phyloP scores from a whole-genome alignment of 2,888 invertebrate genomes.

The Thymelicus acteon region DNA sequence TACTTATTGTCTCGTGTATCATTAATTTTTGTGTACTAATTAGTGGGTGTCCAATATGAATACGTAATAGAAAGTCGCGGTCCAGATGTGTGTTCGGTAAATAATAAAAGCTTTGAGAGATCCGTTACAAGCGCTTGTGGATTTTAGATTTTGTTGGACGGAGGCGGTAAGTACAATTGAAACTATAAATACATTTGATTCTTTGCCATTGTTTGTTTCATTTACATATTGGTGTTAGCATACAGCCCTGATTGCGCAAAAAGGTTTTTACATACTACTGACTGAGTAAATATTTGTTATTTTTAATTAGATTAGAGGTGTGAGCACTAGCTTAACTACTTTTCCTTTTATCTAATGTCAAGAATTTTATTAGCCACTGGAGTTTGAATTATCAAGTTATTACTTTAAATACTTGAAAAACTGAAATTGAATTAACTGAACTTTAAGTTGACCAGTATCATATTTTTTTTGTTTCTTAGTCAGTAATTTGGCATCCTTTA shows the following conservation, averaged over 20 bases:
- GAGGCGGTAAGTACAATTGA: conserved; percentile 65
- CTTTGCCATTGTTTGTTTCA: conserved; percentile 32
- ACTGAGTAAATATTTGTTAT: conserved; percentile 7
- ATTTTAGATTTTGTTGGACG: conserved; percentile 71
- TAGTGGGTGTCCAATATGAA: conserved; percentile 82
- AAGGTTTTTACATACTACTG: conserved; percentile 20
- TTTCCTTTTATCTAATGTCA: too few species aligned
- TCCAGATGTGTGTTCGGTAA: conserved; percentile 80
- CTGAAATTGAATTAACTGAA: too few species aligned
- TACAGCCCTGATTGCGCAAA: conserved; percentile 14
- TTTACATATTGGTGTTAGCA: conserved; percentile 32
- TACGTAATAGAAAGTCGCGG: conserved; percentile 81
- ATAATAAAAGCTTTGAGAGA: conserved; percentile 72
- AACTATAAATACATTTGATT: conserved; percentile 34
- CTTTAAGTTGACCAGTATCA: too few species aligned
- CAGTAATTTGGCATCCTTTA: too few species aligned
- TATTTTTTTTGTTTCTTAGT: too few species aligned
- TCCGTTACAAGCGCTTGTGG: conserved; percentile 71
- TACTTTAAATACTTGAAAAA: too few species aligned
- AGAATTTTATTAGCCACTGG: too few species aligned
- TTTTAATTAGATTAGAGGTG: conserved; percentile 1
- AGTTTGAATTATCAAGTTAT: too few species aligned
- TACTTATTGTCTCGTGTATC: conserved; percentile 71
- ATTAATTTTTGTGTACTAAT: conserved; percentile 83
- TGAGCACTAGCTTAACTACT: neutral